Evolutionary conservation across 2,797 vertebrate species (phyloP).

Genomic region (Micromesistius poutassou): DNA sequence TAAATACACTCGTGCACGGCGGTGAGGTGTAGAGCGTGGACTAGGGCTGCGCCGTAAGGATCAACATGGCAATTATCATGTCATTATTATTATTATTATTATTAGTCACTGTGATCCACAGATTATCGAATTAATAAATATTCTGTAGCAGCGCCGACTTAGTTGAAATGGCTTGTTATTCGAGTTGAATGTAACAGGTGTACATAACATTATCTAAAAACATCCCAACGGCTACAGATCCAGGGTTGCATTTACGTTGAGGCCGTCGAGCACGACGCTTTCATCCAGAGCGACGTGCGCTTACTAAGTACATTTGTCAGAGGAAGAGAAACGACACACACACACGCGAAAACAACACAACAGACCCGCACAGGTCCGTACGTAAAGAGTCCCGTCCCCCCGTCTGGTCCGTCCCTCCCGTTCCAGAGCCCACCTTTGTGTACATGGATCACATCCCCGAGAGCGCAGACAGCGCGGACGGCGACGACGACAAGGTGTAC

Average conservation of each 20-base stretch:
- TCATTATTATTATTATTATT: too few relatives aligned
- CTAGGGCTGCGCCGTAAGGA: background rate
- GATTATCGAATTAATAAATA: too few relatives aligned
- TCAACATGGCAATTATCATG: background rate
- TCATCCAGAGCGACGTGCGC: too few relatives aligned
- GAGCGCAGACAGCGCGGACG: slow-evolving; percentile 60
- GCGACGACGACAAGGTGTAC: slow-evolving; percentile 79
- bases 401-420: slow-evolving; percentile 13
- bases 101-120: background rate
- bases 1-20: background rate
- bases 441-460: slow-evolving; percentile 76
- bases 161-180: background rate
- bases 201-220: background rate
- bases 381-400: background rate
- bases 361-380: too few relatives aligned
- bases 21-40: too few relatives aligned
- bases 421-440: slow-evolving; percentile 79
- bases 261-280: too few relatives aligned
- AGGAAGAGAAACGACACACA: too few relatives aligned
- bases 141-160: background rate
- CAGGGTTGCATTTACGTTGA: background rate
- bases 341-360: too few relatives aligned
- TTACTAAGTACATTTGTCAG: too few relatives aligned
- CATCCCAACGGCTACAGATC: background rate
- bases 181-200: background rate